A percentile compares a stretch with the other conserved stretches of the same genome.
phyloP scores from a whole-genome alignment of 2,888 invertebrate genomes.

The Galerucella nymphaeae region DNA sequence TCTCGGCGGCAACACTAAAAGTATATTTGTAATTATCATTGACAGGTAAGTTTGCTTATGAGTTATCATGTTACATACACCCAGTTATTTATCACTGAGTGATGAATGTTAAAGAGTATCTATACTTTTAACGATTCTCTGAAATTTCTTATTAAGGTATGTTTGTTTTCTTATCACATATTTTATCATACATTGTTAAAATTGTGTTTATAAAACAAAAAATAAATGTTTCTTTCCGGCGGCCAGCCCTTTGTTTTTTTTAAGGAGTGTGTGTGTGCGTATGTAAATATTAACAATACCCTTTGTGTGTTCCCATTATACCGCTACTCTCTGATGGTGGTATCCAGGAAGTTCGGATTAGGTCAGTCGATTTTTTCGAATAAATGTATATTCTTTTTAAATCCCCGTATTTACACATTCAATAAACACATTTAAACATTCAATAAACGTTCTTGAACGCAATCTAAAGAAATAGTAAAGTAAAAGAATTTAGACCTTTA shows the following conservation, averaged over 20 bases:
- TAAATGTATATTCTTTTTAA: not conserved
- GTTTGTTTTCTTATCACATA: conserved; percentile 6
- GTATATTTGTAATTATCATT: no score
- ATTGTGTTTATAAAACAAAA: conserved; percentile 7
- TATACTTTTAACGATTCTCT: not conserved
- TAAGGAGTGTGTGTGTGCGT: conserved; percentile 28
- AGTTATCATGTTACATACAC: no score
- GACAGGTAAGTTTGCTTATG: no score
- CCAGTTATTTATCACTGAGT: no score
- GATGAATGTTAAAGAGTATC: no score
- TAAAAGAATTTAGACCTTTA: no score
- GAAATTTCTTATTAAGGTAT: not conserved
- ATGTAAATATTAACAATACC: conserved; percentile 38
- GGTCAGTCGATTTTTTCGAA: conserved; percentile 11
- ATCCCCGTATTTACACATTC: not conserved
- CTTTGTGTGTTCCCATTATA: conserved; percentile 21
- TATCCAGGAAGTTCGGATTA: conserved; percentile 31
- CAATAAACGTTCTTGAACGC: no score
- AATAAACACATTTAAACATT: not conserved
- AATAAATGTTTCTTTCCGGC: conserved; percentile 9
- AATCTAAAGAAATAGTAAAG: no score
- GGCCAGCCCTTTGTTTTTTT: conserved; percentile 22
- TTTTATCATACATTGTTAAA: conserved; percentile 10
- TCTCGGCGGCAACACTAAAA: no score
- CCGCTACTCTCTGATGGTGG: conserved; percentile 4